Conservation (phyloP, 2,113 vertebrate genomes). For the Lathamus discolor region DNA sequence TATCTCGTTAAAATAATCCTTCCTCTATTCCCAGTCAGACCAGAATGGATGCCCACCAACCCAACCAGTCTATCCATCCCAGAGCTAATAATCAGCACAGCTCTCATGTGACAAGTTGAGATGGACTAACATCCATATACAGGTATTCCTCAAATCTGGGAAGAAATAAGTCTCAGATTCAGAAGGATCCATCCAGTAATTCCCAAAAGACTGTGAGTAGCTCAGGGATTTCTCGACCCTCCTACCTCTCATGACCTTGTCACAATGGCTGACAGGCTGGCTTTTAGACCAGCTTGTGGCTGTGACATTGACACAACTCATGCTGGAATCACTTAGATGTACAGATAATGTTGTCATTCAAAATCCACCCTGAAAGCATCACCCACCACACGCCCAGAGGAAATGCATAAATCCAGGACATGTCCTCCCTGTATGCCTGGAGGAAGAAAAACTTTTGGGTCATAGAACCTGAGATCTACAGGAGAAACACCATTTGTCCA, state of each 20-base stretch:
- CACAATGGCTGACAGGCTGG: constrained; percentile 29
- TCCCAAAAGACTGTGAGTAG: not conserved
- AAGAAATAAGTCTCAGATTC: not conserved
- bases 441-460: not conserved
- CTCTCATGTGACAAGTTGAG: not conserved
- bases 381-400: not conserved
- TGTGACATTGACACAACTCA: constrained; percentile 41
- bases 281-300: not conserved
- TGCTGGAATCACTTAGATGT: not conserved
- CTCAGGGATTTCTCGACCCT: not conserved
- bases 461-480: not conserved
- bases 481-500: not conserved
- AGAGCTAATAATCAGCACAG: not conserved
- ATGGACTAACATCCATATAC: not conserved
- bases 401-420: constrained; percentile 4
- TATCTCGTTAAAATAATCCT: not conserved
- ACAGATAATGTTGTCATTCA: constrained; percentile 17
- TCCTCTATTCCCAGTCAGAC: not conserved
- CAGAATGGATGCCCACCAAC: not conserved
- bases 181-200: not conserved
- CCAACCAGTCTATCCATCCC: not conserved
- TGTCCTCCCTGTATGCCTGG: not conserved
- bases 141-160: not conserved
- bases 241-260: not conserved
- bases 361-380: not conserved